phyloP scores from a whole-genome alignment of 2,888 invertebrate species.

The Aspidapion aeneum region DNA sequence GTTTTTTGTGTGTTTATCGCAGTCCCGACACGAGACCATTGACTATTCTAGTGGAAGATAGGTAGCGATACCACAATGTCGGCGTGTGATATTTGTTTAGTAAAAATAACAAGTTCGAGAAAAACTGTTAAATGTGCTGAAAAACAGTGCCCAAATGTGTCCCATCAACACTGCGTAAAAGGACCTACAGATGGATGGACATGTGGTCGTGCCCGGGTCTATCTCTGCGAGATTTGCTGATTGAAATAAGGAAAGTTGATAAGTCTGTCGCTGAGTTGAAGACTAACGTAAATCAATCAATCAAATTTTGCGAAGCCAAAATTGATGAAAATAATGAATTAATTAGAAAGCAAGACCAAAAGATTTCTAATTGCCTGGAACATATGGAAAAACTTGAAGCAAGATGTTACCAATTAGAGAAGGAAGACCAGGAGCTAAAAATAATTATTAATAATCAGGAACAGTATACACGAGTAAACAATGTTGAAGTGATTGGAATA shows the following conservation, averaged over 20 bases:
- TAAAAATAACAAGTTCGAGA: not conserved
- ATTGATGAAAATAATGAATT: constrained; percentile 9
- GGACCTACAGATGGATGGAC: not conserved
- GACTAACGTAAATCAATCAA: not conserved
- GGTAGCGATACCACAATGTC: not conserved
- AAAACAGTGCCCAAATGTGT: not conserved
- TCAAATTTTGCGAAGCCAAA: constrained; percentile 7
- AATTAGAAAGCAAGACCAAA: constrained; percentile 9
- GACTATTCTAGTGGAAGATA: not conserved
- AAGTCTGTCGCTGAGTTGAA: not conserved
- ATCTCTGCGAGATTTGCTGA: not conserved
- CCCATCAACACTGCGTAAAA: not conserved
- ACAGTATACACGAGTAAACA: constrained; percentile 8
- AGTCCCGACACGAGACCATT: not conserved
- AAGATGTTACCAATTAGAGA: not conserved
- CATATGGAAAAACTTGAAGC: not conserved
- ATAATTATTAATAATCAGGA: constrained; percentile 6
- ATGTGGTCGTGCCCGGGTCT: not conserved
- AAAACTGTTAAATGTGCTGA: not conserved
- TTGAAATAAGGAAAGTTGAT: not conserved
- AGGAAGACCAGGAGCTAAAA: not conserved
- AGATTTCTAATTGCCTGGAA: not conserved
- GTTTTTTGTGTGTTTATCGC: not conserved
- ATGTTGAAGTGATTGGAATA: constrained; percentile 7
- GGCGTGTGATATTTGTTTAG: not conserved